A percentile compares a stretch with the other conserved stretches of the same genome.
Evolutionary conservation across 2,113 vertebrate species (phyloP).

Genomic region (Rhinoderma darwinii): DNA sequence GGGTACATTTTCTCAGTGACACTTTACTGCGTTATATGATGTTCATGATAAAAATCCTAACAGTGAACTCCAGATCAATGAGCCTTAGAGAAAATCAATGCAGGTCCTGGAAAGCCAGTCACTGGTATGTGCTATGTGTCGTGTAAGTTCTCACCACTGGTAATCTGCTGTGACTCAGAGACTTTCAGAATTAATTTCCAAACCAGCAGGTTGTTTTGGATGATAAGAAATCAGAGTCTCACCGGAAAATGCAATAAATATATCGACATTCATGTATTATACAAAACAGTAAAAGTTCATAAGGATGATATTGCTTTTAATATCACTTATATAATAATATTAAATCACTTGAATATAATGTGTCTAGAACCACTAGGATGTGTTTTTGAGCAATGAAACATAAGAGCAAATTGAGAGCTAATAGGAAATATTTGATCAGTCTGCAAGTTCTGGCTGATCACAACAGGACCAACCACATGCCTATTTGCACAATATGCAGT

Average conservation of each 20-base stretch:
- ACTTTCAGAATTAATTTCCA: neutral
- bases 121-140: neutral
- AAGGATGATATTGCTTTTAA: neutral
- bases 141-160: neutral
- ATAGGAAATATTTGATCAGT: neutral
- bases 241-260: neutral
- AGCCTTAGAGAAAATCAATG: slow-evolving; percentile 30
- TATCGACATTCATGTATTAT: neutral
- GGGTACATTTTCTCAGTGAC: neutral
- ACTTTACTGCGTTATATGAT: neutral
- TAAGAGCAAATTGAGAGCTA: neutral
- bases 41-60: slow-evolving; percentile 30
- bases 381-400: neutral
- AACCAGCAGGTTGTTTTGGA: neutral
- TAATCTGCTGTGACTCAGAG: slow-evolving; percentile 18
- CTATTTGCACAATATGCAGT: neutral
- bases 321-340: neutral
- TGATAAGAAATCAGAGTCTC: slow-evolving; percentile 25
- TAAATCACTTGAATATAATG: neutral
- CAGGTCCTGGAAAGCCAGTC: neutral
- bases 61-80: slow-evolving; percentile 27
- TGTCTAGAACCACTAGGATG: neutral
- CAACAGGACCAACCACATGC: neutral
- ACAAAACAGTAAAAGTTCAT: neutral
- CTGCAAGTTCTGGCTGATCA: neutral